Percentiles rank a stretch among this genome's conserved stretches.
These are phyloP conservation scores for Emydocephalus ijimae DNA, from an alignment of 2,113 vertebrate genomes.

Conservation along the genomic window DNA sequence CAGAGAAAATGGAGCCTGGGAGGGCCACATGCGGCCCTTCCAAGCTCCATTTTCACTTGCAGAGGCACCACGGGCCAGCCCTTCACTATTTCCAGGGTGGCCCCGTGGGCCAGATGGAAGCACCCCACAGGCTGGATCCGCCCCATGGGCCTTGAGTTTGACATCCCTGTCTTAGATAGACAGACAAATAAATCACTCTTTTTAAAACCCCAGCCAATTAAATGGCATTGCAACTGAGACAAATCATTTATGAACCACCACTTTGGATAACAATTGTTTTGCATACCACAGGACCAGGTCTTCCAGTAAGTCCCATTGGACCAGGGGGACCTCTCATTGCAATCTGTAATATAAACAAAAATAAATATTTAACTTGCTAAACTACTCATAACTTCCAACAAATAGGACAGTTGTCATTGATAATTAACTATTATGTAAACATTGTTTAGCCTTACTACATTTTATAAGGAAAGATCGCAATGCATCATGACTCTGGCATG, in stretches of 20 bases:
- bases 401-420: background rate
- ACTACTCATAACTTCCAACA: background rate
- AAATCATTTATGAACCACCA: background rate
- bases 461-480: background rate
- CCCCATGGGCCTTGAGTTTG: no score
- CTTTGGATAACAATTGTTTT: background rate
- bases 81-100: no score
- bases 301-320: conserved; percentile 96
- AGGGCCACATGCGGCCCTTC: no score
- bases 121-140: no score
- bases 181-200: background rate
- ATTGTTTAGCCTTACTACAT: background rate
- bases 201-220: conserved; percentile 1
- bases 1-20: no score
- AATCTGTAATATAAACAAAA: conserved; percentile 75
- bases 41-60: no score
- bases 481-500: no score
- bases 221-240: background rate
- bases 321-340: conserved; percentile 93
- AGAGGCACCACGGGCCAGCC: no score
- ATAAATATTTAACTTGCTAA: background rate
- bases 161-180: no score
- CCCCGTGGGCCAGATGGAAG: no score
- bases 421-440: background rate
- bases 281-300: conserved; percentile 93